phyloP scores from a whole-genome alignment of 2,113 vertebrate species.

The Mustelus asterias region DNA sequence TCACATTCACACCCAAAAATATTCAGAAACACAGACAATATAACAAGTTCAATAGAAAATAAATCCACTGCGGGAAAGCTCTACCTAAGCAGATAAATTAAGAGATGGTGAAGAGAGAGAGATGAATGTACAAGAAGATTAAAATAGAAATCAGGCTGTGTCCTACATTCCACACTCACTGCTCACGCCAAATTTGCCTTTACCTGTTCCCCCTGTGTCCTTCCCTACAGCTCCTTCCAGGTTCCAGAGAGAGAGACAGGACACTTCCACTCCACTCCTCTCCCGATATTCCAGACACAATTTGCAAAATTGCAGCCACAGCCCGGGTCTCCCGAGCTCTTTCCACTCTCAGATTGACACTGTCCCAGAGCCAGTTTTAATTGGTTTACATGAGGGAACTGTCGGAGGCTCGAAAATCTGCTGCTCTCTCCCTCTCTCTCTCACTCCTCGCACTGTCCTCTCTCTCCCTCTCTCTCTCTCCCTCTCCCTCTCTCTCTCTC shows the following conservation, averaged over 20 bases:
- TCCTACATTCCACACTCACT: neutral
- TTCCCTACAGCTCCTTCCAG: neutral
- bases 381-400: neutral
- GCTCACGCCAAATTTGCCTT: neutral
- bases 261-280: neutral
- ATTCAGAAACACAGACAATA: neutral
- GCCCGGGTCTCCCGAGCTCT: neutral
- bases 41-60: neutral
- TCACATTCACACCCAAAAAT: neutral
- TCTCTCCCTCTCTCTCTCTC: neutral
- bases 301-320: neutral
- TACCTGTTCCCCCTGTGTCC: neutral
- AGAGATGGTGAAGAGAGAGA: neutral
- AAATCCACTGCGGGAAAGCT: neutral
- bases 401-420: neutral
- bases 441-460: neutral
- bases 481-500: neutral
- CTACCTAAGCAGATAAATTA: neutral
- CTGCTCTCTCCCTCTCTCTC: neutral
- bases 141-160: neutral
- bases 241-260: no score
- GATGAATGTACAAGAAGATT: neutral
- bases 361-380: neutral
- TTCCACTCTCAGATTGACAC: neutral
- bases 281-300: neutral